Base-by-base conservation (phyloP, 2,888 invertebrate species). In the Folsomia candida region DNA sequence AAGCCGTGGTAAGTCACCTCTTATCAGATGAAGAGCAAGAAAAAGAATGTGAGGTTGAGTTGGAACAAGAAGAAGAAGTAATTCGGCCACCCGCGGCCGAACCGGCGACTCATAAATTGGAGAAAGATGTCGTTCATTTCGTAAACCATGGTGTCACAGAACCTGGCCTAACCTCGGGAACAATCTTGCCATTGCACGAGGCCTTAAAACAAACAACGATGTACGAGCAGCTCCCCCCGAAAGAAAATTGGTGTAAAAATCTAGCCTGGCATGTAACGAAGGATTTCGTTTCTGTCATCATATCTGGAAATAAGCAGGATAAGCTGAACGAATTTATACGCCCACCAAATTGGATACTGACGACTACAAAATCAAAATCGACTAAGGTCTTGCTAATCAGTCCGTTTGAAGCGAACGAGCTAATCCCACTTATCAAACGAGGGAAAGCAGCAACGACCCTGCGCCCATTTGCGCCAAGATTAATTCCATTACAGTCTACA, bases 1-100 rank as follows among this genome's bases (percentile, higher is more conserved):
- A 59, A 28, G 62, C 3, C 18, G 37, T 66, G 29, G n/a, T 27
- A 29, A 25, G 51, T 6, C 64, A 37, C 57, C 28, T 71, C 51
- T 14, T 37, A 9, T n/a, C n/a, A n/a, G 75, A 75, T 22, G 73
- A 72, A n/a, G 68, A 75, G 51, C 69, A 69, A 3, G 63, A 71
- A 29, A 68, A 67, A n/a, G 70, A 68, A 18, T 0, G 67, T 2
- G 69, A 70, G 25, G 3, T 20, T 0, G 69, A 72, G 18, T 47
- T 62, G 11, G 70, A 70, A 26, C 59, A 72, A 20, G 60, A 70
- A 54, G 26, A 60, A n/a, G 47, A 66, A 26, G 20, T 67, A 3
- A 58, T 58, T 2, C 18, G n/a, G 4, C 67, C 68, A 2, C 20
- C 57, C 6, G 4, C 57, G 6, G 9, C 9, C 6, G 25, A 18